phyloP scores from a whole-genome alignment of 1,140 invertebrate species.

The Drosophila nasuta region DNA sequence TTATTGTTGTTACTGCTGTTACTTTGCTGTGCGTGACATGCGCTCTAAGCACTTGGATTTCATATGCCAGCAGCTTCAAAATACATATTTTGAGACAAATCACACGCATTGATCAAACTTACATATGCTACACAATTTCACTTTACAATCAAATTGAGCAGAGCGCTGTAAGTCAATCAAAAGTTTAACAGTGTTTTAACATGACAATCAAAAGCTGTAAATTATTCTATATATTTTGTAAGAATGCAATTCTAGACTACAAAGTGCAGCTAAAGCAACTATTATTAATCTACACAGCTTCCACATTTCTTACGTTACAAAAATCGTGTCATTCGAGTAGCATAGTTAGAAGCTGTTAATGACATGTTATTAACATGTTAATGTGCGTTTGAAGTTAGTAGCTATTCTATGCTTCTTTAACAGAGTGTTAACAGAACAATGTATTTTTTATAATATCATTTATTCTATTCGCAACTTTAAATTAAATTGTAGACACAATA shows the following conservation, averaged over 20 bases:
- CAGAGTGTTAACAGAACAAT: neutral
- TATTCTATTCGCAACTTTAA: no score
- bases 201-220: neutral
- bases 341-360: no score
- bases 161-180: neutral
- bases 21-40: slow-evolving; percentile 34
- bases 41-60: slow-evolving; percentile 26
- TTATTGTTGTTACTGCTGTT: neutral
- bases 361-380: no score
- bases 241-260: no score
- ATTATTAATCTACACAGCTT: no score
- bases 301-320: no score
- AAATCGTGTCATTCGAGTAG: no score
- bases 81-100: slow-evolving; percentile 1
- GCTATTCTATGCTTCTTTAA: neutral
- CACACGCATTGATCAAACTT: slow-evolving; percentile 5
- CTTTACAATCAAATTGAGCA: neutral
- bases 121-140: slow-evolving; percentile 1
- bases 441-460: no score
- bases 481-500: no score
- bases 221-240: no score
- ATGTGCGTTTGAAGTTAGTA: no score
- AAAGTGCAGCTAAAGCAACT: no score
- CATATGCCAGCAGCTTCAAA: slow-evolving; percentile 9
- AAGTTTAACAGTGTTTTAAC: neutral